Evolutionary conservation across 2,888 invertebrate species (phyloP).

Genomic region (Proisotoma minuta): DNA sequence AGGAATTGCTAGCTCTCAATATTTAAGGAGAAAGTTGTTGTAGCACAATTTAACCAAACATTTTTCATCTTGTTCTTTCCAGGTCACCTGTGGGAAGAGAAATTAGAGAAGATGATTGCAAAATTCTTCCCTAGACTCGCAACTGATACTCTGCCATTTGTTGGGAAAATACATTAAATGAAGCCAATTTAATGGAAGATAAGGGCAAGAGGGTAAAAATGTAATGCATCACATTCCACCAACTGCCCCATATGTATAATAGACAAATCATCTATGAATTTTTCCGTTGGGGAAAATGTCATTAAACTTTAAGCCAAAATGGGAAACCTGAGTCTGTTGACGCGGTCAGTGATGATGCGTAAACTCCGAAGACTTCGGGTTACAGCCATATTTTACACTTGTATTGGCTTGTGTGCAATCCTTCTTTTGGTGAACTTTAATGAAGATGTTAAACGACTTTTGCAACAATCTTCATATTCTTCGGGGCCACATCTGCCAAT

Average conservation of each 20-base stretch:
- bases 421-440: slow-evolving; percentile 46
- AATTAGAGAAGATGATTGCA: too few species aligned
- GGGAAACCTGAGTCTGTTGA: slow-evolving; percentile 17
- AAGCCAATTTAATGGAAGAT: too few species aligned
- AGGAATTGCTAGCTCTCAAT: too few species aligned
- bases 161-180: too few species aligned
- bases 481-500: neutral
- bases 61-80: too few species aligned
- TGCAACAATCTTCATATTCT: slow-evolving; percentile 29
- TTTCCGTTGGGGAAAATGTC: neutral
- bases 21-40: too few species aligned
- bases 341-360: slow-evolving; percentile 37
- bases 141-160: too few species aligned
- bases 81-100: too few species aligned
- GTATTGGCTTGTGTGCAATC: slow-evolving; percentile 44
- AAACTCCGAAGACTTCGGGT: slow-evolving; percentile 45
- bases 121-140: too few species aligned
- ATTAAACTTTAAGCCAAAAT: slow-evolving; percentile 5
- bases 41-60: too few species aligned
- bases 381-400: slow-evolving; percentile 47
- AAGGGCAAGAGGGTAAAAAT: slow-evolving; percentile 7
- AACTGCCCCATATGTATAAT: neutral
- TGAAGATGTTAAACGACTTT: slow-evolving; percentile 43
- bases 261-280: neutral
- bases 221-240: neutral